A percentile compares a stretch with the other conserved stretches of the same genome.
phyloP scores from a whole-genome alignment of 2,113 vertebrate genomes.

The Platycercus adscitus region DNA sequence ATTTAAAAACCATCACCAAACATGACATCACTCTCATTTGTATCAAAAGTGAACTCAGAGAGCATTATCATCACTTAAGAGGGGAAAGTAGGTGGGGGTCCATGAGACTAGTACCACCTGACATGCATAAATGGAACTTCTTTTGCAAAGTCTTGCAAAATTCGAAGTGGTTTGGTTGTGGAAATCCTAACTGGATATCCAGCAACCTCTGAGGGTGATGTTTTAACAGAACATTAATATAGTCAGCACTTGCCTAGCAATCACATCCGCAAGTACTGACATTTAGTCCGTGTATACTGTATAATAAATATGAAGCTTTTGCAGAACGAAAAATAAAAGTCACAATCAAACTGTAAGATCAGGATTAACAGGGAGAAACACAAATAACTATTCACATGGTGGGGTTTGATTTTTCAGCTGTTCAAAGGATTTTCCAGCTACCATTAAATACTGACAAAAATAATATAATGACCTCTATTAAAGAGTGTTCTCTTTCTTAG shows the following conservation, averaged over 20 bases:
- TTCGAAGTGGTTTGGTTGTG: not conserved
- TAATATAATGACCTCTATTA: not conserved
- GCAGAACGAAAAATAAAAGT: not conserved
- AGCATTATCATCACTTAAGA: not conserved
- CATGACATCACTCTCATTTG: not conserved
- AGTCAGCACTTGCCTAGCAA: not conserved
- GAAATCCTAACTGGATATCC: not conserved
- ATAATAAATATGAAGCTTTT: not conserved
- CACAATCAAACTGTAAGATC: not conserved
- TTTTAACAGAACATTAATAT: not conserved
- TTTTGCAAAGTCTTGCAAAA: not conserved
- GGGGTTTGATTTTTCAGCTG: not conserved
- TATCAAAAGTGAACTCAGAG: not conserved
- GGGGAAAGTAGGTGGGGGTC: not conserved
- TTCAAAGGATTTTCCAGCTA: not conserved
- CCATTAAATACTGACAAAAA: not conserved
- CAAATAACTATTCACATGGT: not conserved
- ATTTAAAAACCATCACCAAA: not conserved
- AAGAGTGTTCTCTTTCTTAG: not conserved
- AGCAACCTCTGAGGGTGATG: not conserved
- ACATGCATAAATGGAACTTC: accelerated
- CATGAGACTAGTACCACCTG: not conserved
- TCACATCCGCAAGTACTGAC: not conserved
- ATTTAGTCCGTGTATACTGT: not conserved
- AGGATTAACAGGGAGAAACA: not conserved